phyloP scores from a whole-genome alignment of 2,888 invertebrate genomes.

The Sinotaia quadrata region DNA sequence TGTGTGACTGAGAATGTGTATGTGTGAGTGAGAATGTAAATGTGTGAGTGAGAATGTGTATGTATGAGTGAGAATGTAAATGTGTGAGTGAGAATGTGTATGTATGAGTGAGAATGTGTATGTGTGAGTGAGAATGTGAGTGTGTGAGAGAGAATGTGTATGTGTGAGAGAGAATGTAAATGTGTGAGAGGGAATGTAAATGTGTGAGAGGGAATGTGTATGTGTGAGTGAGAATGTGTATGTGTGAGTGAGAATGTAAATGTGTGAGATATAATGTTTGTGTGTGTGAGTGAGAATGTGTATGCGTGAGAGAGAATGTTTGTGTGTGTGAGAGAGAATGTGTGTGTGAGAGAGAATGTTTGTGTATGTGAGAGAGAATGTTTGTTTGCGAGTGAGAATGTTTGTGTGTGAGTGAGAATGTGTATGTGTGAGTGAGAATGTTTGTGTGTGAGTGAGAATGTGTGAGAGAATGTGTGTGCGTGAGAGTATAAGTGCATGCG shows the following conservation, averaged over 20 bases:
- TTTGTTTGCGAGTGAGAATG: not conserved
- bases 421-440: constrained; percentile 2
- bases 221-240: not conserved
- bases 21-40: not conserved
- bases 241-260: constrained; percentile 6
- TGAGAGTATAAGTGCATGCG: not conserved
- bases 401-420: constrained; percentile 1
- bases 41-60: constrained; percentile 2
- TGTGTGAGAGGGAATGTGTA: not conserved
- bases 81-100: constrained; percentile 12
- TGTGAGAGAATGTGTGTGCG: constrained; percentile 2
- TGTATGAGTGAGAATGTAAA: constrained; percentile 2
- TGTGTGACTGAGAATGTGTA: constrained; percentile 6
- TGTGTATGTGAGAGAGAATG: not conserved
- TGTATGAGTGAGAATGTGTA: constrained; percentile 10
- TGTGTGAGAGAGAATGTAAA: not conserved
- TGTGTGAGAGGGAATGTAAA: not conserved
- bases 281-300: too few species aligned
- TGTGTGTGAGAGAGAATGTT: too few species aligned
- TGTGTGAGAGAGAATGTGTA: not conserved
- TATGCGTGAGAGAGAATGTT: too few species aligned
- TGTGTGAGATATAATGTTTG: constrained; percentile 3
- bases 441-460: not conserved
- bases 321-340: not conserved
- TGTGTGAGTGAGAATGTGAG: constrained; percentile 5